A percentile compares a stretch with the other conserved stretches of the same genome.
These are phyloP conservation scores for Leptodirus hochenwartii DNA, from an alignment of 2,888 invertebrate genomes.

Conservation along the genomic window DNA sequence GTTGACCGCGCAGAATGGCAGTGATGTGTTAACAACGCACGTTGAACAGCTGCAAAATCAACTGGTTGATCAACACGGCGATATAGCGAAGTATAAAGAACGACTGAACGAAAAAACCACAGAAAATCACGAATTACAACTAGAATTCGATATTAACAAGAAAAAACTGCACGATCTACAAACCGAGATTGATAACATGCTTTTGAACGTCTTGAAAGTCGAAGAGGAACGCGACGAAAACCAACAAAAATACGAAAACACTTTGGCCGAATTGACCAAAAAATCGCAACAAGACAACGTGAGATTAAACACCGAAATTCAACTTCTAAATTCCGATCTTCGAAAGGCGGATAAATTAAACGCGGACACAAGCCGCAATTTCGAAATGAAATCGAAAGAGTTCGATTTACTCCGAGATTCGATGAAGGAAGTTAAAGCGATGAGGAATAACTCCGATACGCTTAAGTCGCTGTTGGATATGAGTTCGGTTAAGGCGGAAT, in stretches of 20 bases:
- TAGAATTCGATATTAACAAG: conserved; percentile 23
- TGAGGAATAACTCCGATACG: conserved; percentile 23
- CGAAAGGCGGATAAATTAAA: too few relatives aligned
- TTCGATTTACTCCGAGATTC: conserved; percentile 30
- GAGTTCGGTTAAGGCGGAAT: conserved; percentile 38
- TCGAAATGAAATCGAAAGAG: conserved; percentile 25
- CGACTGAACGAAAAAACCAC: conserved; percentile 32
- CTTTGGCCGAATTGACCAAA: conserved; percentile 16
- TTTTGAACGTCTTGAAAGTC: conserved; percentile 22
- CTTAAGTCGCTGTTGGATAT: conserved; percentile 29
- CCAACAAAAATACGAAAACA: conserved; percentile 24
- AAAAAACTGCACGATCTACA: conserved; percentile 25
- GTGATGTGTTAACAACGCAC: conserved; percentile 40
- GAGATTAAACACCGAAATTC: conserved; percentile 21
- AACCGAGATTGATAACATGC: conserved; percentile 23
- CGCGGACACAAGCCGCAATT: too few relatives aligned
- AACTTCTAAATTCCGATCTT: too few relatives aligned
- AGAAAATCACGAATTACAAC: conserved; percentile 33
- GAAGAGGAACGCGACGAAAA: conserved; percentile 26
- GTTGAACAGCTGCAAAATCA: conserved; percentile 47
- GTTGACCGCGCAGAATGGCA: conserved; percentile 46
- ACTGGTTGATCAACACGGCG: conserved; percentile 42
- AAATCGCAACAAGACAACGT: conserved; percentile 22
- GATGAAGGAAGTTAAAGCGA: conserved; percentile 26
- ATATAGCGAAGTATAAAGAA: conserved; percentile 32